Percentiles rank a stretch among this genome's conserved stretches.
Evolutionary conservation across 2,888 invertebrate genomes (phyloP).

Genomic region (Drosophila borborema): DNA sequence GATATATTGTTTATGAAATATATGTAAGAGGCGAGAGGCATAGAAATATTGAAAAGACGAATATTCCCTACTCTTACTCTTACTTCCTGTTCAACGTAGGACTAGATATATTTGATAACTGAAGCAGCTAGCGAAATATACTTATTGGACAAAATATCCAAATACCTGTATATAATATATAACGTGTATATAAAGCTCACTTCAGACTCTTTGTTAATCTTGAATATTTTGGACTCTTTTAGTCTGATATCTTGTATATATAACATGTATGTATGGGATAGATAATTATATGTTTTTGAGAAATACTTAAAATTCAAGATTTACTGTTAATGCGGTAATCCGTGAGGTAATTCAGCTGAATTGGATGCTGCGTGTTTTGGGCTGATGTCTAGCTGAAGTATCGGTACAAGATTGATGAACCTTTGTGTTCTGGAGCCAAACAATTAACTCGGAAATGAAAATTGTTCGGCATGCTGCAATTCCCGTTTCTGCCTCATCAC

Average conservation of each 20-base stretch:
- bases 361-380: constrained; percentile 19
- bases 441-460: constrained; percentile 63
- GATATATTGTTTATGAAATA: neutral
- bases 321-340: constrained; percentile 3
- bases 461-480: constrained; percentile 60
- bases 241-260: neutral
- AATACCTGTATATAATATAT: no score
- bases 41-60: neutral
- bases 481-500: constrained; percentile 53
- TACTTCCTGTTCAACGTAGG: neutral
- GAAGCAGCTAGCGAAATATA: neutral
- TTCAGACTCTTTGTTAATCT: neutral
- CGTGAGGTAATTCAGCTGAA: constrained; percentile 29
- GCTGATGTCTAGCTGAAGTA: constrained; percentile 33
- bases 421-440: constrained; percentile 42
- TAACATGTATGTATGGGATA: neutral
- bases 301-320: neutral
- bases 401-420: constrained; percentile 49
- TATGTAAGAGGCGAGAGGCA: neutral
- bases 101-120: no score
- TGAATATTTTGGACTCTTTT: neutral
- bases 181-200: no score
- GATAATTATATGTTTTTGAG: neutral
- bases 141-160: neutral
- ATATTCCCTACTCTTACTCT: neutral